Evolutionary conservation across 2,797 vertebrate species (phyloP).

Genomic region (Sylvia borin): DNA sequence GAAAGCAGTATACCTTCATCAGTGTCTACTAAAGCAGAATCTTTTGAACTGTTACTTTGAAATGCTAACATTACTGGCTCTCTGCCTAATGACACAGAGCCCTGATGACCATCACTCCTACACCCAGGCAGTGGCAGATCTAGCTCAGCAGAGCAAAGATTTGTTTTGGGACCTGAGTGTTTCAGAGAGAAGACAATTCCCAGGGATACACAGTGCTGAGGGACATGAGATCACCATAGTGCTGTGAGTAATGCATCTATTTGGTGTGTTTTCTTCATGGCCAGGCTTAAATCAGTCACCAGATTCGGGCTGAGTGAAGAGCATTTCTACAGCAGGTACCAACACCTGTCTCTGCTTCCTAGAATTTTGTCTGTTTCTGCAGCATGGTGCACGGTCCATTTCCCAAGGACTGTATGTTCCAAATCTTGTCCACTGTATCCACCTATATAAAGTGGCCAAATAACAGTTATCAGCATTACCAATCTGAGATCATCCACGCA

Average conservation of each 20-base stretch:
- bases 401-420: not conserved
- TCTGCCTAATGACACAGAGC: not conserved
- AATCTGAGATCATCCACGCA: not conserved
- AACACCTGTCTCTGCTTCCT: not conserved
- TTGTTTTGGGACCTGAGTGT: not conserved
- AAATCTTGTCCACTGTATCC: not conserved
- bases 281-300: not conserved
- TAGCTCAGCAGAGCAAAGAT: not conserved
- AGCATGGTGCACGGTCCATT: rapidly evolving
- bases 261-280: not conserved
- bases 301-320: not conserved
- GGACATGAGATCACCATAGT: not conserved
- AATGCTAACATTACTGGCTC: not conserved
- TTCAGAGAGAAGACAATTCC: not conserved
- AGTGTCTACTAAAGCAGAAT: not conserved
- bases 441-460: not conserved
- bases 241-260: not conserved
- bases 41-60: not conserved
- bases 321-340: not conserved
- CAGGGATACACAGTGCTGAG: not conserved
- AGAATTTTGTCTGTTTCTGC: not conserved
- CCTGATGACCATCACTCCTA: not conserved
- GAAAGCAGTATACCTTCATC: not conserved
- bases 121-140: not conserved
- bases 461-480: not conserved